These are phyloP conservation scores for Ennomos fuscantarius DNA, from an alignment of 2,888 invertebrate genomes.

Conservation along the genomic window DNA sequence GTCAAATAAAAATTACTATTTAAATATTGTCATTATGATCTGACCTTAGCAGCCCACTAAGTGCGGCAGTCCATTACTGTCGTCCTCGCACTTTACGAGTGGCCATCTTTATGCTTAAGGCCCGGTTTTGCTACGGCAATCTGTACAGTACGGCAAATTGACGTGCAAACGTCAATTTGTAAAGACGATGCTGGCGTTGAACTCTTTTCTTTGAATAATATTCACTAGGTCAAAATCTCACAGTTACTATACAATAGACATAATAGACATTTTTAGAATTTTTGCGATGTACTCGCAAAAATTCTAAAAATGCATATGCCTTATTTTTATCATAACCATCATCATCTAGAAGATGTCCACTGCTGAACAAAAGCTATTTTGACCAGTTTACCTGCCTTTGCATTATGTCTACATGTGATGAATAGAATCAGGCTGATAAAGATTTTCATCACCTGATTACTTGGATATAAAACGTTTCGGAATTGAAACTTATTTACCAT, in stretches of 20 bases:
- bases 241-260: not conserved
- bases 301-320: too few species aligned
- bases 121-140: constrained; percentile 13
- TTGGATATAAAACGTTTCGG: too few species aligned
- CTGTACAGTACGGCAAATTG: not conserved
- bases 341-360: too few species aligned
- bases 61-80: constrained; percentile 63
- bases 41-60: constrained; percentile 59
- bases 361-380: too few species aligned
- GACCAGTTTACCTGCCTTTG: too few species aligned
- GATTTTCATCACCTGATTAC: too few species aligned
- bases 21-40: constrained; percentile 46
- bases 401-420: too few species aligned
- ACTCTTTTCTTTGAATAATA: constrained; percentile 10
- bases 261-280: not conserved
- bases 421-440: too few species aligned
- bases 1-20: constrained; percentile 48
- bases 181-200: constrained; percentile 15
- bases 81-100: constrained; percentile 66
- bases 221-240: not conserved
- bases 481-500: not conserved
- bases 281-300: too few species aligned
- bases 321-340: too few species aligned
- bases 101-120: constrained; percentile 33
- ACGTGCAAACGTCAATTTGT: not conserved